These are phyloP conservation scores for Drosophila erecta DNA, from an alignment of 1,140 invertebrate species.

Conservation along the genomic window DNA sequence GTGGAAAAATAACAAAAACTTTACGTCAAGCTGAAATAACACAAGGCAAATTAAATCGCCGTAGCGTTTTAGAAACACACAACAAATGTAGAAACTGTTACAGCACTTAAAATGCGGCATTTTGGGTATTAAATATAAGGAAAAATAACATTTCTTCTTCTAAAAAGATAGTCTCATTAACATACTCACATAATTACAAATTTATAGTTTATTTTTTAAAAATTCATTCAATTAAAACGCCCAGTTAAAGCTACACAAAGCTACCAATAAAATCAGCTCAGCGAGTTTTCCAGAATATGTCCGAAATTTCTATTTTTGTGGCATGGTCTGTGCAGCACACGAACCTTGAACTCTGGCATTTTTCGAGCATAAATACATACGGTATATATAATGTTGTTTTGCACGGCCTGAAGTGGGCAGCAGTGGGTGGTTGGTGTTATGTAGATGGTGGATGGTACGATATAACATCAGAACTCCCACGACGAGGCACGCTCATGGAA, in stretches of 20 bases:
- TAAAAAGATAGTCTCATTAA: too few species aligned
- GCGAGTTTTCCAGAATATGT: neutral
- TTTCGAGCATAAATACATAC: conserved; percentile 40
- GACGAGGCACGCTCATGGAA: conserved; percentile 64
- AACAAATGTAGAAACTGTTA: too few species aligned
- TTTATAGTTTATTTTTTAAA: too few species aligned
- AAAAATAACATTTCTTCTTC: too few species aligned
- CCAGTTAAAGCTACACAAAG: too few species aligned
- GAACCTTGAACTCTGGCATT: conserved; percentile 77
- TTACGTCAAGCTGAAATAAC: neutral
- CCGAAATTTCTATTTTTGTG: conserved; percentile 11
- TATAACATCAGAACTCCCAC: conserved; percentile 48
- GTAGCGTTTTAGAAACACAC: too few species aligned
- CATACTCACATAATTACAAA: too few species aligned
- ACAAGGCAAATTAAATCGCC: neutral
- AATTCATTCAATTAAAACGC: too few species aligned
- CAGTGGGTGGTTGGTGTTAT: conserved; percentile 26
- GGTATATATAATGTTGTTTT: conserved; percentile 26
- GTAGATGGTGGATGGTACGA: conserved; percentile 25
- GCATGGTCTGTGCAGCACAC: conserved; percentile 22
- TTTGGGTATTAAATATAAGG: too few species aligned
- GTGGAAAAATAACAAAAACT: neutral
- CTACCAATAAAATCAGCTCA: too few species aligned
- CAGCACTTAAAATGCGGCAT: too few species aligned
- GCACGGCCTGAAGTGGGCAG: neutral